A percentile compares a stretch with the other conserved stretches of the same genome.
Conservation (phyloP, 2,888 invertebrate species). For the Ornithoptera alexandrae region DNA sequence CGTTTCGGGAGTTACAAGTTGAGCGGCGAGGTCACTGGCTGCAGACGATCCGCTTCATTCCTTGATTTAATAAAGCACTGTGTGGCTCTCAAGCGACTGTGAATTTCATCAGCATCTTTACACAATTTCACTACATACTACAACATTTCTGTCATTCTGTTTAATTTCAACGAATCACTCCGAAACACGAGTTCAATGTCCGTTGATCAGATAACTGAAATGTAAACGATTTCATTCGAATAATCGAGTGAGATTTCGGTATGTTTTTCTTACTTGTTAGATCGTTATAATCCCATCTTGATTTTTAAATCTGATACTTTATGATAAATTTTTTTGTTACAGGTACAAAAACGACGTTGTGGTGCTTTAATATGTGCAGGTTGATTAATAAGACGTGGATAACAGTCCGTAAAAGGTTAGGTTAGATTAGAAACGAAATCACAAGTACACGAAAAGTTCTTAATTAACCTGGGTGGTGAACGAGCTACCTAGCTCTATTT, state of each 20-base stretch:
- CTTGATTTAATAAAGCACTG: constrained; percentile 66
- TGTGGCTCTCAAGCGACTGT: constrained; percentile 33
- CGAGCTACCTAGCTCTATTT: constrained; percentile 38
- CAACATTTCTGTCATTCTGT: constrained; percentile 11
- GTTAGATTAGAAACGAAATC: constrained; percentile 28
- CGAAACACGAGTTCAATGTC: constrained; percentile 38
- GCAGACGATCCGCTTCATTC: constrained; percentile 48
- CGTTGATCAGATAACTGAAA: constrained; percentile 45
- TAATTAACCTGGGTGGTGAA: constrained; percentile 58
- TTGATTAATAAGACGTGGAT: constrained; percentile 32
- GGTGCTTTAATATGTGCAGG: constrained; percentile 25
- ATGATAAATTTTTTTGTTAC: constrained; percentile 38
- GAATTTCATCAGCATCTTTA: constrained; percentile 30
- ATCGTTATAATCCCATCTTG: constrained; percentile 8
- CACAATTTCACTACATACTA: constrained; percentile 7
- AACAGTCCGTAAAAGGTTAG: constrained; percentile 29
- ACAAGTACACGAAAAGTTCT: constrained; percentile 41
- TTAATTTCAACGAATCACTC: constrained; percentile 33
- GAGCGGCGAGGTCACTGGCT: constrained; percentile 34
- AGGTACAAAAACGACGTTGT: constrained; percentile 12
- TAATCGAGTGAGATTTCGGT: constrained; percentile 48
- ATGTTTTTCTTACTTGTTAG: constrained; percentile 18
- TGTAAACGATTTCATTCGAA: constrained; percentile 41
- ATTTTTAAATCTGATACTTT: constrained; percentile 8
- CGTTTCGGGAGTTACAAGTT: constrained; percentile 10